Base-by-base conservation (phyloP, 2,888 invertebrate genomes). In the Himalopsyche anomala region DNA sequence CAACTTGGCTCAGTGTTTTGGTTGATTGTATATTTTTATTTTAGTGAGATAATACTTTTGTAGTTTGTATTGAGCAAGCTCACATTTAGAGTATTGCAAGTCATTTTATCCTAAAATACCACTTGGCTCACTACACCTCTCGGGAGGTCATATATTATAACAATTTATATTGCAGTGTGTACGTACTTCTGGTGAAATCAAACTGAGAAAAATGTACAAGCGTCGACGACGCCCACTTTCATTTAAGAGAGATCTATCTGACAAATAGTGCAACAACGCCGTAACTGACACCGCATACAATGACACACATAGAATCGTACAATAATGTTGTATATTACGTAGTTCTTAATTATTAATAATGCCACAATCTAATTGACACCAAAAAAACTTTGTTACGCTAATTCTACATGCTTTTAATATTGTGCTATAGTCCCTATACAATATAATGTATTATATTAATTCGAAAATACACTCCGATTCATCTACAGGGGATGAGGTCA, bases 311-410 rank as follows among this genome's bases (percentile, higher is more conserved):
- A 36, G 28, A 74, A 74, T 74, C 38, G 36, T 36, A 74, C 74
- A 36, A 74, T 74, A 36, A 74, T 36, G 36, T 19, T 28, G 69
- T 69, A 69, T 69, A 69, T 28, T 19, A 69, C 28, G 28, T 74
- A 74, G 5, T 74, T 36, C 74, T 74, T 74, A 74, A 28, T 74
- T 38, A 74, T 74, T 74, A 74, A 36, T 74, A 74, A 74, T 74
- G 74, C 74, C 19, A 74, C 74, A 36, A 15, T 74, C 74, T 74
- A 74, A 74, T 74, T 74, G 74, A 74, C 74, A 74, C 74, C 74
- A 74, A 74, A 74, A 38, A 74, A 74, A 36, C 28, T 1, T 74
- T 74, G 74, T 74, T 38, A 74, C 74, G 36, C 74, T 74, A 74
- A 38, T 19, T 74, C 74, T 74, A 74, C 12, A 74, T 74, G 74